Evolutionary conservation across 1,140 invertebrate species (phyloP).

Genomic region (Diabrotica undecimpunctata): DNA sequence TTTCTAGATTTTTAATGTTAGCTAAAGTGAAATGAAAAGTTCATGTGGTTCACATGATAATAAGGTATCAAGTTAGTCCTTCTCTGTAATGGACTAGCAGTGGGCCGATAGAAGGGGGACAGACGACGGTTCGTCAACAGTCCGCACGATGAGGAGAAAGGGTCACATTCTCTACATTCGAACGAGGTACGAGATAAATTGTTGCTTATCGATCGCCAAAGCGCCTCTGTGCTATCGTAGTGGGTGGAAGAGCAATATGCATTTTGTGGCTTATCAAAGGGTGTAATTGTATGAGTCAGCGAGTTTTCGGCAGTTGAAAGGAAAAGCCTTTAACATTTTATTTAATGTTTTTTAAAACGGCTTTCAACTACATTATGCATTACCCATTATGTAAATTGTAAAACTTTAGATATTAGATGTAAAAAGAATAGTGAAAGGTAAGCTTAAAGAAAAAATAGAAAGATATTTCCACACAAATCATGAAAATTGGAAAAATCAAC

Average conservation of each 20-base stretch:
- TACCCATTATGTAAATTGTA: too few relatives aligned
- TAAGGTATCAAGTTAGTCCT: neutral
- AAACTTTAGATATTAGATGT: too few relatives aligned
- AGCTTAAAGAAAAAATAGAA: too few relatives aligned
- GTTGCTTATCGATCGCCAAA: neutral
- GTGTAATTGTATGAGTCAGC: neutral
- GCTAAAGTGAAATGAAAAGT: too few relatives aligned
- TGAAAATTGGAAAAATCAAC: too few relatives aligned
- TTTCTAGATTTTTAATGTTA: too few relatives aligned
- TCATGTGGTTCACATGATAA: too few relatives aligned
- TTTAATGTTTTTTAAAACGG: too few relatives aligned
- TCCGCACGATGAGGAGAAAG: neutral
- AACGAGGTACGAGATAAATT: neutral
- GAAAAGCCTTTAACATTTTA: too few relatives aligned
- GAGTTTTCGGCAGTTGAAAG: neutral
- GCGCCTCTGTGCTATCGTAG: neutral
- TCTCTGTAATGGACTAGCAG: neutral
- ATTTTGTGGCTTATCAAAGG: neutral
- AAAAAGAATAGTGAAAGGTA: too few relatives aligned
- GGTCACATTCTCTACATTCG: constrained; percentile 1
- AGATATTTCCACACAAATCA: too few relatives aligned
- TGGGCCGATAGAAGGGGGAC: neutral
- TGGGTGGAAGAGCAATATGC: constrained; percentile 1
- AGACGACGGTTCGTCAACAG: neutral
- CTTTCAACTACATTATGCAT: too few relatives aligned